Evolutionary conservation across 2,888 invertebrate genomes (phyloP), one percentile per base, ranked within the genome.

Genomic region (Ophioninae sp.): DNA sequence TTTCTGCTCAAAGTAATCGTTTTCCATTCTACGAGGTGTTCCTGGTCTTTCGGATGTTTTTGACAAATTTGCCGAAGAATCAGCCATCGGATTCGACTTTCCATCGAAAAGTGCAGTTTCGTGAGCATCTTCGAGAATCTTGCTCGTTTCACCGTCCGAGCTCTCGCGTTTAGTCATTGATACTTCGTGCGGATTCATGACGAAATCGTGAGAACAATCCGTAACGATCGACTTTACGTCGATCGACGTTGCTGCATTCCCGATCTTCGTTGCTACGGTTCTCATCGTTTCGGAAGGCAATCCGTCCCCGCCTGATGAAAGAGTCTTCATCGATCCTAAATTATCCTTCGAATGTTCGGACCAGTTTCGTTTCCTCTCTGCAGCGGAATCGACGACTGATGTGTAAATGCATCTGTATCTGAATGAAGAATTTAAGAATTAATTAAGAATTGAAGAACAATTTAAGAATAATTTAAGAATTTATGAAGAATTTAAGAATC

Each of bases 391-490:
- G 8, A 75, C 77, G 23, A 37, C 56, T 37, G 69, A 39, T 7
- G 86, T 85, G 71, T 86, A 85, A 30, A 85, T 87, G 59, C 80
- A 77, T 23, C 83, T 85, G 71, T 56, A 69, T 20, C 85, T 85
- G 81, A 17, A 64, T n/a, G n/a, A n/a, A n/a, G n/a, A n/a, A n/a
- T n/a, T n/a, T n/a, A n/a, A n/a, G n/a, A n/a, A n/a, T n/a, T n/a
- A n/a, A n/a, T n/a, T n/a, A n/a, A n/a, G n/a, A n/a, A n/a, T n/a
- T n/a, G n/a, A n/a, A n/a, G n/a, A n/a, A n/a, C n/a, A n/a, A n/a
- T n/a, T n/a, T n/a, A n/a, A n/a, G n/a, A n/a, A n/a, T n/a, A n/a
- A n/a, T n/a, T n/a, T n/a, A n/a, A n/a, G n/a, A n/a, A n/a, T n/a
- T n/a, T n/a, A n/a, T n/a, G n/a, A n/a, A n/a, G n/a, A n/a, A n/a